phyloP scores from a whole-genome alignment of 2,888 invertebrate species.

The Operophtera brumata region DNA sequence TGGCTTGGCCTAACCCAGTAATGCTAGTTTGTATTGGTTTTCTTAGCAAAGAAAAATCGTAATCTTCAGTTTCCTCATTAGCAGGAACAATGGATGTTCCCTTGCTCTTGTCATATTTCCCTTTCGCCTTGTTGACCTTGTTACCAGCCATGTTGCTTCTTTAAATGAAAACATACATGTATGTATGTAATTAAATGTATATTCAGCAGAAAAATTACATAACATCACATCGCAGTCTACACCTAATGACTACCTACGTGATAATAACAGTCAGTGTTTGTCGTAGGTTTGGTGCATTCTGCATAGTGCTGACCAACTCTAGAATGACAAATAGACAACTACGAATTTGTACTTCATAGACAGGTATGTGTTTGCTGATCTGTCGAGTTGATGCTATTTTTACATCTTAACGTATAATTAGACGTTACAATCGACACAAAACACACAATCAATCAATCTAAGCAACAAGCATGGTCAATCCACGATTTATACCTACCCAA shows the following conservation, averaged over 20 bases:
- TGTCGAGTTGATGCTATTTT: slow-evolving; percentile 15
- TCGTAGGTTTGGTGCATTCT: slow-evolving; percentile 31
- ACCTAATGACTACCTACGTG: slow-evolving; percentile 1
- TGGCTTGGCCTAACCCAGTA: slow-evolving; percentile 85
- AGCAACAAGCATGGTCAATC: slow-evolving; percentile 56
- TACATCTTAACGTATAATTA: background rate
- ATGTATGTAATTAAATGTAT: background rate
- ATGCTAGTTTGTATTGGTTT: slow-evolving; percentile 86
- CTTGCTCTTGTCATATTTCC: slow-evolving; percentile 56
- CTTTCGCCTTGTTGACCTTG: slow-evolving; percentile 67
- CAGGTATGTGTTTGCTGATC: background rate
- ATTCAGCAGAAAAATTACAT: background rate
- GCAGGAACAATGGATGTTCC: slow-evolving; percentile 42
- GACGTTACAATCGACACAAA: slow-evolving; percentile 5
- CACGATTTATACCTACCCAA: slow-evolving; percentile 55
- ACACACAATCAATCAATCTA: slow-evolving; percentile 23
- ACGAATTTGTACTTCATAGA: slow-evolving; percentile 7
- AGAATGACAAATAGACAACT: slow-evolving; percentile 31
- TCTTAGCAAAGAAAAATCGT: slow-evolving; percentile 80
- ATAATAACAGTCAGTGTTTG: background rate
- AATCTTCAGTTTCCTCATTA: slow-evolving; percentile 65
- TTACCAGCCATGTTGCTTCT: slow-evolving; percentile 63
- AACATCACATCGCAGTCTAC: background rate
- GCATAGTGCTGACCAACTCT: slow-evolving; percentile 55
- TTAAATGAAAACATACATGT: background rate